These are phyloP conservation scores for Villa cingulata DNA, from an alignment of 2,888 invertebrate genomes.

Conservation along the genomic window DNA sequence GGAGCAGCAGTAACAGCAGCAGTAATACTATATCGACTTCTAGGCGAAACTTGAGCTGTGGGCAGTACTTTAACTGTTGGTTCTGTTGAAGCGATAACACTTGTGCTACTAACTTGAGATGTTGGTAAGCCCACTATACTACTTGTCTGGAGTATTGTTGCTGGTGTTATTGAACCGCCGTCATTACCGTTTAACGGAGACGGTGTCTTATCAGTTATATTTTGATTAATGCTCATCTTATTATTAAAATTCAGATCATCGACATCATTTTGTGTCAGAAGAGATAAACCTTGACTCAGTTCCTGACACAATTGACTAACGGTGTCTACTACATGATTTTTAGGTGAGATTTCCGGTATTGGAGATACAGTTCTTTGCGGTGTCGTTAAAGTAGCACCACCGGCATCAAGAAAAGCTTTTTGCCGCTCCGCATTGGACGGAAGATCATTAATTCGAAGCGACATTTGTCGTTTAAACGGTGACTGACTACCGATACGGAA, in stretches of 20 bases:
- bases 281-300: constrained; percentile 52
- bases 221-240: constrained; percentile 42
- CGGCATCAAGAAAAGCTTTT: constrained; percentile 35
- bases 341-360: constrained; percentile 61
- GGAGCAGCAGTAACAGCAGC: constrained; percentile 55
- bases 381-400: constrained; percentile 24
- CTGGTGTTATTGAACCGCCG: neutral
- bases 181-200: constrained; percentile 4
- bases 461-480: constrained; percentile 92
- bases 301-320: constrained; percentile 64
- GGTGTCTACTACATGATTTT: constrained; percentile 42
- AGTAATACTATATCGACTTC: constrained; percentile 39
- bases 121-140: constrained; percentile 9
- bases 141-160: constrained; percentile 2
- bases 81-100: constrained; percentile 13
- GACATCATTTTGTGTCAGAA: constrained; percentile 45
- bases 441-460: constrained; percentile 84
- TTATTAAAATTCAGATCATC: constrained; percentile 45
- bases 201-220: constrained; percentile 30
- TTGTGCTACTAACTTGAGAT: constrained; percentile 13
- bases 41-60: constrained; percentile 43
- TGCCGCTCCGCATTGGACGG: constrained; percentile 86
- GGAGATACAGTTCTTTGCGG: constrained; percentile 49
- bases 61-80: constrained; percentile 21
- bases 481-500: constrained; percentile 69